Evolutionary conservation across 1,140 invertebrate genomes (phyloP).

Genomic region (Bombus vancouverensis): DNA sequence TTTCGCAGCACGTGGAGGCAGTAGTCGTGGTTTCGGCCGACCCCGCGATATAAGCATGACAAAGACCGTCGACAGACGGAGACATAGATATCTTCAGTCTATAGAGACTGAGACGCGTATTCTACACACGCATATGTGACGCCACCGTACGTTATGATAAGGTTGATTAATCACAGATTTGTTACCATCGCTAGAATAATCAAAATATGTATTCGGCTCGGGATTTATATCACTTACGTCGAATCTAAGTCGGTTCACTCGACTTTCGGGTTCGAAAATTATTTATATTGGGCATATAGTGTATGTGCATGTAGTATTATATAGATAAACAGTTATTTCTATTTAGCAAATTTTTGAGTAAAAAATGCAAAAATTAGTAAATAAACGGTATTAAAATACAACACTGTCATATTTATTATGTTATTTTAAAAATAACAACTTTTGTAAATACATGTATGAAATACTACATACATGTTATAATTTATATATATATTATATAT

Average conservation of each 20-base stretch:
- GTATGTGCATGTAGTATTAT: background rate
- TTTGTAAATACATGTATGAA: background rate
- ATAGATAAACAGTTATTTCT: background rate
- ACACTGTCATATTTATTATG: background rate
- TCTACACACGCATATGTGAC: slow-evolving; percentile 33
- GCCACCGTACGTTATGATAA: slow-evolving; percentile 13
- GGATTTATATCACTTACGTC: background rate
- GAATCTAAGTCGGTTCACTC: background rate
- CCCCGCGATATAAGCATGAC: slow-evolving; percentile 70
- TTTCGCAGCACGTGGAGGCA: slow-evolving; percentile 79
- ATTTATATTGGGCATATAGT: background rate
- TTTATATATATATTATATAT: background rate
- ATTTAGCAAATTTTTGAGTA: background rate
- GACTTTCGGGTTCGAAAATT: too few relatives aligned
- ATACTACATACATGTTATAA: background rate
- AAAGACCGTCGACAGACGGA: slow-evolving; percentile 9
- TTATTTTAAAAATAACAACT: background rate
- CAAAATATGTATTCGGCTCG: background rate
- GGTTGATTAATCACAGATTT: slow-evolving; percentile 28
- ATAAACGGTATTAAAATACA: background rate
- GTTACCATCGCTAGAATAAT: slow-evolving; percentile 20
- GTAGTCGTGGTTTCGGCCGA: slow-evolving; percentile 74
- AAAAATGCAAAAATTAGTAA: background rate
- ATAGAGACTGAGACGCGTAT: slow-evolving; percentile 23
- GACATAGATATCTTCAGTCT: slow-evolving; percentile 21